Base-by-base conservation (phyloP, 1,140 invertebrate species). In the Saccostrea echinata region DNA sequence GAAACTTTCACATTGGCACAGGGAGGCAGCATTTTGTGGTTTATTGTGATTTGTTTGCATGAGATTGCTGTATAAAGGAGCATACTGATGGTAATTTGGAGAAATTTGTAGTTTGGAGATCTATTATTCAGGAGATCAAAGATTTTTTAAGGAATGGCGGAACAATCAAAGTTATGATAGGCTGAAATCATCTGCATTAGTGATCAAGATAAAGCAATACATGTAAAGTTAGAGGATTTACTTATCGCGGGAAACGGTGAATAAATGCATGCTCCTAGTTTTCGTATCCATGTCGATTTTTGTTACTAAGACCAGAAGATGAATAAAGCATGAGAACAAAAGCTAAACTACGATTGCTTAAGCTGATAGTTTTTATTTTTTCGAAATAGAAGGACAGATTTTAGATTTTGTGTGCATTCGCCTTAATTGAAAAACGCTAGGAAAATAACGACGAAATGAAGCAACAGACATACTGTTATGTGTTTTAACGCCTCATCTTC, bases 341-440 rank as follows among this genome's bases (percentile, higher is more conserved):
- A 30, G 68, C 68, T 16, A 27, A 76, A 76, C 16, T 76, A 76
- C 68, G 64, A 30, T 76, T 76, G 24, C 1, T 30, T 27, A 30
- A 8, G 27, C 24, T 18, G 9, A 76, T 21, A 64, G 21, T 30
- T 16, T 76, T 8, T 30, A 27, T 76, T 76, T 76, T 16, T 33
- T 64, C 27, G 68, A 76, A 35, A 30, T 76, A 76, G 68, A 76
- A 76, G 68, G 27, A 30, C 27, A 71, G 27, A 16, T 35, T 76
- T 24, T 33, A 27, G 24, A 13, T 30, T 12, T 13, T 71, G 68
- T 71, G 68, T 76, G 68, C 68, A 76, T 11, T 30, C 13, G 68
- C 16, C 68, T 76, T 76, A 76, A 76, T 76, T 76, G 68, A 76
- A 76, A 76, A 76, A 33, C 68, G 68, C 27, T 30, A 76, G 57